Conservation (phyloP, 2,888 invertebrate species). For the Bibio marci region DNA sequence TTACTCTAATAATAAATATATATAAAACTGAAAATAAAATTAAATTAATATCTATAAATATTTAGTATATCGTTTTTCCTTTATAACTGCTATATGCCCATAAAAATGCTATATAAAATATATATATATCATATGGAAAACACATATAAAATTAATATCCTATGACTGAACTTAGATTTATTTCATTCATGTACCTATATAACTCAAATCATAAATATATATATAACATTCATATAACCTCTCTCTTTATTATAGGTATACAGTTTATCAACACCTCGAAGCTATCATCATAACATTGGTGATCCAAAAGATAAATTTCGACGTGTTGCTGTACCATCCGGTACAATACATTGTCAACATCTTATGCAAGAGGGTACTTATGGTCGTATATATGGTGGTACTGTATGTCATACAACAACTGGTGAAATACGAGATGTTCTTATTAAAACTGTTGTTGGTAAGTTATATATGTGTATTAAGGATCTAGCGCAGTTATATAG, state of each 20-base stretch:
- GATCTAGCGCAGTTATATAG: background rate
- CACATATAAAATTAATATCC: too few relatives aligned
- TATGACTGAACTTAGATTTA: too few relatives aligned
- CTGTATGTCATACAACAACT: conserved; percentile 23
- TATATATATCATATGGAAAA: too few relatives aligned
- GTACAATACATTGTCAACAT: conserved; percentile 34
- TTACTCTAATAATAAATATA: too few relatives aligned
- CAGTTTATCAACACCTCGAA: conserved; percentile 29
- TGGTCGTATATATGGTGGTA: conserved; percentile 54
- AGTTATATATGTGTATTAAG: background rate
- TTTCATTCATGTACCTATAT: too few relatives aligned
- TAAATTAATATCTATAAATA: too few relatives aligned
- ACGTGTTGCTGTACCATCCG: conserved; percentile 37
- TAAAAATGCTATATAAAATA: too few relatives aligned
- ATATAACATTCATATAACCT: too few relatives aligned
- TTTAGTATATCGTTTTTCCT: too few relatives aligned
- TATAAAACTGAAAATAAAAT: too few relatives aligned
- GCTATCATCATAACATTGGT: conserved; percentile 20
- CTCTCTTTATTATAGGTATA: conserved; percentile 22
- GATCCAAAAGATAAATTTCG: conserved; percentile 40
- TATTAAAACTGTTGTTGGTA: conserved; percentile 60
- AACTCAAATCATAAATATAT: too few relatives aligned
- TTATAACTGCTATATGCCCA: too few relatives aligned
- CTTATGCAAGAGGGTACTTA: conserved; percentile 55
- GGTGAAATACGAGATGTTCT: conserved; percentile 44